A percentile compares a stretch with the other conserved stretches of the same genome.
phyloP scores from a whole-genome alignment of 2,797 vertebrate genomes.

The Neomorphus geoffroyi region DNA sequence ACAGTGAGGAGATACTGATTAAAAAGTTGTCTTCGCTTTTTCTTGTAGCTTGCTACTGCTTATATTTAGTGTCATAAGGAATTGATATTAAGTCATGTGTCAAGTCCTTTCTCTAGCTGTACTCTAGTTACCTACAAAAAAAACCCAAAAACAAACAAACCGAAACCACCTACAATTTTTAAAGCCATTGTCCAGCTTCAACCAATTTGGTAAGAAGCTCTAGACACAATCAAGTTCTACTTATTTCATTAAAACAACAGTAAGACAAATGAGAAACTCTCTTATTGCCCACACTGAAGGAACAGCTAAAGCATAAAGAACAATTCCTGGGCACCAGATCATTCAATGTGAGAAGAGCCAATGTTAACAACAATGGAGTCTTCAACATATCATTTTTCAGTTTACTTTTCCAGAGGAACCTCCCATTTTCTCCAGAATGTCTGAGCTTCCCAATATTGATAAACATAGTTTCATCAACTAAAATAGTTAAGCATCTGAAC shows the following conservation, averaged over 20 bases:
- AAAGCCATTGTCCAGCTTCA: neutral
- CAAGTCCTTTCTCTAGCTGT: neutral
- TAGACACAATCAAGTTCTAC: neutral
- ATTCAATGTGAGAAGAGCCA: neutral
- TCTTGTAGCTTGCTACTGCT: neutral
- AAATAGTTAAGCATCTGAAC: neutral
- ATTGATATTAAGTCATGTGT: neutral
- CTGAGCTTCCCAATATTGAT: neutral
- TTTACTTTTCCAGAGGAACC: neutral
- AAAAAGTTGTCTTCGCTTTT: neutral
- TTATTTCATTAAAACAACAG: neutral
- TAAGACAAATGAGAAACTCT: neutral
- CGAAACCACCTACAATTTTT: neutral
- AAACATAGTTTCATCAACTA: neutral
- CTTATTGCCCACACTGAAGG: neutral
- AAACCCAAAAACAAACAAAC: neutral
- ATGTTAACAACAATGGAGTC: fast-evolving
- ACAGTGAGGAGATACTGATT: neutral
- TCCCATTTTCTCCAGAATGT: neutral
- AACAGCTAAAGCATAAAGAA: neutral
- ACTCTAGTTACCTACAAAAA: neutral
- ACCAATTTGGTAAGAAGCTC: neutral
- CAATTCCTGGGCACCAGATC: neutral
- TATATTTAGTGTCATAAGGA: neutral
- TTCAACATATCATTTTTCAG: neutral